Evolutionary conservation across 2,113 vertebrate genomes (phyloP).

Genomic region (Hylia prasina): DNA sequence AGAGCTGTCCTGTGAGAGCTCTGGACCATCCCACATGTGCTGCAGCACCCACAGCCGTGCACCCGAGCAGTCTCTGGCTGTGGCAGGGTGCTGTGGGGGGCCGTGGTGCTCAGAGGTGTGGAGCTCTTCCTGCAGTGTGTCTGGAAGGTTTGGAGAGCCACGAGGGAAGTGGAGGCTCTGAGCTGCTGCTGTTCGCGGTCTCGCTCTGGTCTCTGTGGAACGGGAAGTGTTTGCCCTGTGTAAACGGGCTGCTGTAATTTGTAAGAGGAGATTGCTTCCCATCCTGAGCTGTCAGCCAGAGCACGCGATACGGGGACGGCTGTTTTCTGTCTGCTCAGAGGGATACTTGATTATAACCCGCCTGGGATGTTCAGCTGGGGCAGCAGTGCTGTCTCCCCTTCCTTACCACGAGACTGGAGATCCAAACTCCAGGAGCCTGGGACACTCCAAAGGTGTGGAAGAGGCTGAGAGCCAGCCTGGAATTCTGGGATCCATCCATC

Average conservation of each 20-base stretch:
- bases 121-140: not conserved
- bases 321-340: not conserved
- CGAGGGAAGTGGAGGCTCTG: not conserved
- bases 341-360: not conserved
- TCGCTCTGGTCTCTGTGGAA: not conserved
- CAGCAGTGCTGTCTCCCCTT: not conserved
- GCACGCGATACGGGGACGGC: not conserved
- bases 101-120: not conserved
- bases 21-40: accelerated
- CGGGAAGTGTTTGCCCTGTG: not conserved
- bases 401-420: not conserved
- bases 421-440: not conserved
- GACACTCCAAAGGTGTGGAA: not conserved
- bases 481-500: not conserved
- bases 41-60: not conserved
- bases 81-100: not conserved
- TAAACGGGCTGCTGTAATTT: not conserved
- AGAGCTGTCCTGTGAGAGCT: not conserved
- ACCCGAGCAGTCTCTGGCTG: not conserved
- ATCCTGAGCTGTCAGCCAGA: not conserved
- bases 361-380: not conserved
- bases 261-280: not conserved
- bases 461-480: not conserved
- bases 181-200: not conserved
- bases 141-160: not conserved